Base-by-base conservation (phyloP, 1,140 invertebrate genomes). In the Chymomyza costata region DNA sequence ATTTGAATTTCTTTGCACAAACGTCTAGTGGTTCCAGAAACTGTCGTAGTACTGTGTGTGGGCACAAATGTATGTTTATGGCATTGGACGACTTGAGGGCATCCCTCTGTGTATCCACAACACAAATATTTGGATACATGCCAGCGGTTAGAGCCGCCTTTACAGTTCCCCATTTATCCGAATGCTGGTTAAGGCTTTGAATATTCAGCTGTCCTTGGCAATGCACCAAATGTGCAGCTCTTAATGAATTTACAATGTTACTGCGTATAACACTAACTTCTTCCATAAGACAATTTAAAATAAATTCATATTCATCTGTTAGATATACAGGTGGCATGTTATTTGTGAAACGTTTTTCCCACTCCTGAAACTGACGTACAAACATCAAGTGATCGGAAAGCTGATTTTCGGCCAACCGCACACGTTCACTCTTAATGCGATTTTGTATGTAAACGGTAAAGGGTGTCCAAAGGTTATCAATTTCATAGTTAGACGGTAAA, bases 341-440 rank as follows among this genome's bases (percentile, higher is more conserved):
- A 15, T 69, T 53, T 3, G 40, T 48, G 1, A 91, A 91, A 1
- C 89, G 86, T 38, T 90, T 86, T 0, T 94, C 92, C 91, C 90
- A 92, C 64, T 91, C 91, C 87, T 97, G 93, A 86, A 97, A 98
- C 0, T 93, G 91, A 70, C 94, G 87, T 3, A 99, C 86, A 21
- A 97, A 87, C 3, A 92, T 89, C 89, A 99, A 93, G 81, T 99
- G 97, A 87, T 99, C 97, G 56, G 95, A 97, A 57, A 90, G 92
- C 6, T 94, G 91, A 37, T 90, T 90, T 1, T 91, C 89, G 0
- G 93, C 88, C 54, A 98, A 91, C 51, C 92, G 90, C 53, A 90
- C 90, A 21, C 92, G 88, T 15, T 90, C 89, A 16, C 86, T 81
- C 5, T 85, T 87, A 5, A 71, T 59, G 31, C 76, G 55, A 13